Evolutionary conservation across 1,140 invertebrate species (phyloP), one percentile per base, ranked within the genome.

Genomic region (Streblospio benedicti): DNA sequence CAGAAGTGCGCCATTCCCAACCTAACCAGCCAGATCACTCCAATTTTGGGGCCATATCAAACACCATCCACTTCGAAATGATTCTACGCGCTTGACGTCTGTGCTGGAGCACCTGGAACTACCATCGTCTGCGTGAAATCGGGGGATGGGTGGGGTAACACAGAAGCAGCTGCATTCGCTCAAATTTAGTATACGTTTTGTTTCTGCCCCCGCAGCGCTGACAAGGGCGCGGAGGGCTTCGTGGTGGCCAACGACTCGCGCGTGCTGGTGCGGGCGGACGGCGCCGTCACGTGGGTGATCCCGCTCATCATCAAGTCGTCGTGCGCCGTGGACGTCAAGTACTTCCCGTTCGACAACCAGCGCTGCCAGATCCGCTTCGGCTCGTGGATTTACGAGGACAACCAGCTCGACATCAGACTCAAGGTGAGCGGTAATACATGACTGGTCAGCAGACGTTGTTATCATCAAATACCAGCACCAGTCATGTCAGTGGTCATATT

Each of bases 321-420:
- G 28, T 76, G 74, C 58, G 35, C 66, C 2, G 70, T 76, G 2
- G 71, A 74, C 53, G 74, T 73, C 23, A 73, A 67, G 3, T 76
- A 67, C 60, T 76, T 98, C 79, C 93, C 93, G 0, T 97, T 96
- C 73, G 94, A 97, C 80, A 86, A 93, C 76, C 93, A 97, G 76
- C 89, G 88, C 28, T 97, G 94, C 79, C 88, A 90, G 76, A 93
- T 97, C 88, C 93, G 93, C 78, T 97, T 97, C 71, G 95, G 94
- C 3, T 96, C 92, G 0, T 99, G 95, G 96, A 95, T 92, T 1
- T 98, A 97, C 75, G 93, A 97, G 71, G 93, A 93, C 45, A 88
- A 89, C 77, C 88, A 93, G 84, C 87, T 93, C 2, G 69, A 76
- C 57, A 59, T 77, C 0, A 52, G 57, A 1, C 35, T 66, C n/a